These are phyloP conservation scores for Atta texana DNA, from an alignment of 1,140 invertebrate genomes.

Conservation along the genomic window DNA sequence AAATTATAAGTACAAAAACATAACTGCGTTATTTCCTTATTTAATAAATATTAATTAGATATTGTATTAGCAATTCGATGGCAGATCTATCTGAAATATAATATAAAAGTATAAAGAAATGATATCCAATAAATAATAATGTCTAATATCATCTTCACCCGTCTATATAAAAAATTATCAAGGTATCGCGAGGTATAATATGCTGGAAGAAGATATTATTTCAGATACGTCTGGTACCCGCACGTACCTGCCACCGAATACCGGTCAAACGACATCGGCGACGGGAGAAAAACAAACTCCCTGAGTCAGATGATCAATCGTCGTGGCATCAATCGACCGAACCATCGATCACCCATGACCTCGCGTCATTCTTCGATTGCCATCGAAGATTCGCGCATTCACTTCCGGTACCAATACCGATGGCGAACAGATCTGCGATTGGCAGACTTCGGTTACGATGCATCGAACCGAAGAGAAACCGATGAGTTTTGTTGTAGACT, in stretches of 20 bases:
- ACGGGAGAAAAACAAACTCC: constrained; percentile 58
- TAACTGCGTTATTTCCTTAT: neutral
- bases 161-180: constrained; percentile 9
- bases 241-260: constrained; percentile 70
- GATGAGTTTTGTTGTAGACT: constrained; percentile 29
- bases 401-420: constrained; percentile 61
- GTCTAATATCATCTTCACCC: neutral
- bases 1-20: constrained; percentile 9
- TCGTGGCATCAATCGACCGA: constrained; percentile 40
- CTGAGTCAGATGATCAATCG: constrained; percentile 70
- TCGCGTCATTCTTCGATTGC: constrained; percentile 59
- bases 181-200: neutral
- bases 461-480: neutral
- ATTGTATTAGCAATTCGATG: neutral
- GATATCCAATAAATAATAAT: constrained; percentile 18
- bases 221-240: constrained; percentile 50
- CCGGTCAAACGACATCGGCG: constrained; percentile 62
- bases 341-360: constrained; percentile 70
- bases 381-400: constrained; percentile 35
- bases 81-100: neutral
- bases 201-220: constrained; percentile 45
- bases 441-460: constrained; percentile 5
- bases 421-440: constrained; percentile 18
- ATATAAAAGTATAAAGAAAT: neutral
- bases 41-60: neutral